Percentiles rank a stretch among this genome's conserved stretches.
Evolutionary conservation across 1,140 invertebrate genomes (phyloP).

Genomic region (Hycleus phaleratus): DNA sequence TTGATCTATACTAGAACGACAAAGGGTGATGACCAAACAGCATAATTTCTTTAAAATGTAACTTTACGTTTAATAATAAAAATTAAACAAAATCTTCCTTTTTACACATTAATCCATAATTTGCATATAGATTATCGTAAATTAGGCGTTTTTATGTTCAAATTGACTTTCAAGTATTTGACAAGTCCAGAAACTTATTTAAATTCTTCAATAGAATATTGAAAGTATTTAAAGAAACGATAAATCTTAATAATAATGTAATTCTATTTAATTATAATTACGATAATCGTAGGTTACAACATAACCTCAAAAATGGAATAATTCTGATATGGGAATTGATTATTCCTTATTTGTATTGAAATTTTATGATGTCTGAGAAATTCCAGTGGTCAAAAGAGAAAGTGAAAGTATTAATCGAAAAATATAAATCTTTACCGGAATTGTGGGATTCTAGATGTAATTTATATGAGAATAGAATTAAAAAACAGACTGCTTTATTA

Average conservation of each 20-base stretch:
- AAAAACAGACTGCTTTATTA: background rate
- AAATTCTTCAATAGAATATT: too few species aligned
- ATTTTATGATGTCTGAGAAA: background rate
- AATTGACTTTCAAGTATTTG: background rate
- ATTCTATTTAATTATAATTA: too few species aligned
- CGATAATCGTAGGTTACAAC: too few species aligned
- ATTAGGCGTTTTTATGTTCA: background rate
- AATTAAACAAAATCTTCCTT: background rate
- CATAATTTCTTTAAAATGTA: conserved; percentile 37
- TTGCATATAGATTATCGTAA: background rate
- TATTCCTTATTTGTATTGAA: background rate
- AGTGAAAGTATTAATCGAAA: background rate
- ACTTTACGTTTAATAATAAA: conserved; percentile 17
- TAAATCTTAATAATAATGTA: too few species aligned
- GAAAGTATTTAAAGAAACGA: too few species aligned
- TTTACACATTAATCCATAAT: background rate
- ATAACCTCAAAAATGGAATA: too few species aligned
- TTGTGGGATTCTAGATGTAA: background rate
- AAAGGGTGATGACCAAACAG: conserved; percentile 75
- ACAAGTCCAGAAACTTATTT: background rate
- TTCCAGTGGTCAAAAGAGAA: background rate
- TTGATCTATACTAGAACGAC: conserved; percentile 96
- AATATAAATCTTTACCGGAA: background rate
- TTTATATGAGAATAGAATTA: background rate
- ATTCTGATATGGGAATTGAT: background rate